Conservation (phyloP, 2,113 vertebrate species). For the Rissa tridactyla region DNA sequence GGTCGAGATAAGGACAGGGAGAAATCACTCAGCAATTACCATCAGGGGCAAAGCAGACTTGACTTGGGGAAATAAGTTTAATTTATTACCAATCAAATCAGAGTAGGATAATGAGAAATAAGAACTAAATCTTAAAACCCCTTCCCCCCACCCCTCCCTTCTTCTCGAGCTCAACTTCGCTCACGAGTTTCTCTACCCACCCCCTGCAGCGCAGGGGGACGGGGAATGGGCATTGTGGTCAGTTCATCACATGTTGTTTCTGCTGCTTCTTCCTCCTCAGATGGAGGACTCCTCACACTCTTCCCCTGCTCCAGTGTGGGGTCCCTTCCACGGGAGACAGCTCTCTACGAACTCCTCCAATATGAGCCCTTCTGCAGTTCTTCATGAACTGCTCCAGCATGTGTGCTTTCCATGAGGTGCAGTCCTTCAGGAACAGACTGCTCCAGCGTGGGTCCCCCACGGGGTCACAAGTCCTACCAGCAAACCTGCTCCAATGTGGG, state of each 20-base stretch:
- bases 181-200: not conserved
- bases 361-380: not conserved
- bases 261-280: not conserved
- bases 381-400: not conserved
- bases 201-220: not conserved
- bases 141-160: not conserved
- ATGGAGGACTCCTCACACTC: not conserved
- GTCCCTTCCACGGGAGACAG: not conserved
- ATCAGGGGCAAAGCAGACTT: not conserved
- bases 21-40: not conserved
- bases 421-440: not conserved
- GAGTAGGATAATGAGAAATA: not conserved
- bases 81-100: not conserved
- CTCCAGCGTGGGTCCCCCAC: fast-evolving
- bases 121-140: not conserved
- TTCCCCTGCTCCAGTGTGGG: not conserved
- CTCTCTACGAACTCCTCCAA: not conserved
- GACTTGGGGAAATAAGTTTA: not conserved
- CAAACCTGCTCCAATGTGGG: not conserved
- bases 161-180: not conserved
- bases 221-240: not conserved
- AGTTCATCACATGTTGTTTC: not conserved
- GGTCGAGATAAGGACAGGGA: not conserved
- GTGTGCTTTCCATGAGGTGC: not conserved
- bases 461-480: not conserved